Percentiles rank a stretch among this genome's conserved stretches.
These are phyloP conservation scores for Dasyurus viverrinus DNA, from an alignment of 2,113 vertebrate species.

Conservation along the genomic window DNA sequence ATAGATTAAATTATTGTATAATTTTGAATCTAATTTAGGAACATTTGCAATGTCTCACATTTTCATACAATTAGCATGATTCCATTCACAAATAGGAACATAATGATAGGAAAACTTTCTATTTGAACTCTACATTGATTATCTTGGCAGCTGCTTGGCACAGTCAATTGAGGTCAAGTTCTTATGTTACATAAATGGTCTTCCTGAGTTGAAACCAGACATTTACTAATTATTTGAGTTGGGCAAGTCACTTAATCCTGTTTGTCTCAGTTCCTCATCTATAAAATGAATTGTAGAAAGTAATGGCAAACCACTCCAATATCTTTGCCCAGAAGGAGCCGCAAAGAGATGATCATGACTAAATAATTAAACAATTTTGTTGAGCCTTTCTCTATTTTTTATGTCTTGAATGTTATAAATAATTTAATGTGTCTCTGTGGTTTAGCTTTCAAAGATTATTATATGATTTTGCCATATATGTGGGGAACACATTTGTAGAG, in stretches of 20 bases:
- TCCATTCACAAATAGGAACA: too few relatives aligned
- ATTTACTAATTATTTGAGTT: too few relatives aligned
- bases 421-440: background rate
- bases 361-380: background rate
- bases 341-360: too few relatives aligned
- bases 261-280: too few relatives aligned
- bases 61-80: background rate
- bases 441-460: background rate
- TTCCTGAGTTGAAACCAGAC: too few relatives aligned
- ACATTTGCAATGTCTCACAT: background rate
- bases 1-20: background rate
- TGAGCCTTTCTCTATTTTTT: background rate
- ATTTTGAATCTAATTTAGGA: background rate
- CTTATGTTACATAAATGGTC: too few relatives aligned
- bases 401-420: background rate
- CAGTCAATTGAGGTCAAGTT: too few relatives aligned
- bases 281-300: too few relatives aligned
- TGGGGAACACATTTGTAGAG: background rate
- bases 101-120: background rate
- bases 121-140: background rate
- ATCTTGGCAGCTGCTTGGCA: background rate
- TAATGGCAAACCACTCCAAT: too few relatives aligned
- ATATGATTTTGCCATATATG: background rate
- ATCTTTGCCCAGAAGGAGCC: too few relatives aligned
- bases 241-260: too few relatives aligned